Conservation (phyloP, 2,797 vertebrate species). For the Peromyscus nudipes region DNA sequence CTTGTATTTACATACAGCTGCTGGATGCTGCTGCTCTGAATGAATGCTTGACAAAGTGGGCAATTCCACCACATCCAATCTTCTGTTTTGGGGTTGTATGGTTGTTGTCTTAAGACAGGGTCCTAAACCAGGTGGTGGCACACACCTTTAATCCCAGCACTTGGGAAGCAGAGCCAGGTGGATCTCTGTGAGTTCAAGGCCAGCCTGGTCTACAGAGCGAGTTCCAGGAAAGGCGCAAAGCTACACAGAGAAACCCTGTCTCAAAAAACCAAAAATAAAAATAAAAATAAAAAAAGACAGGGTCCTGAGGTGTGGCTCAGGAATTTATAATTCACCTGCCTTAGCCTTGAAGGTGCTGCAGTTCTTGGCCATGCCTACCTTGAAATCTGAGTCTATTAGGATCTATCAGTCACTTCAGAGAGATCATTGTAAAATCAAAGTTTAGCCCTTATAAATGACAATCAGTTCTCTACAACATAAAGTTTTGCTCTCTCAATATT, state of each 20-base stretch:
- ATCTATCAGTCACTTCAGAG: neutral
- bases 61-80: neutral
- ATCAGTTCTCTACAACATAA: constrained; percentile 7
- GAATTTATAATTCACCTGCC: neutral
- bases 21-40: neutral
- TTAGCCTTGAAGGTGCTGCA: neutral
- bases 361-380: neutral
- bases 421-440: constrained; percentile 17
- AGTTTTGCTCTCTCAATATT: neutral
- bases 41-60: constrained; percentile 20
- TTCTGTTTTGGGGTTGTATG: neutral
- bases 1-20: neutral
- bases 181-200: no score
- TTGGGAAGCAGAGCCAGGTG: no score
- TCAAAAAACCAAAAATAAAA: no score
- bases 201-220: no score
- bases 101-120: no score
- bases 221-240: no score
- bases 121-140: neutral
- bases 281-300: neutral
- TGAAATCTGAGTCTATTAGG: neutral
- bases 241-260: no score
- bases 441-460: neutral
- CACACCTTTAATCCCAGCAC: no score
- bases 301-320: neutral